phyloP scores from a whole-genome alignment of 2,113 vertebrate species.

The Dolichotis patagonum region DNA sequence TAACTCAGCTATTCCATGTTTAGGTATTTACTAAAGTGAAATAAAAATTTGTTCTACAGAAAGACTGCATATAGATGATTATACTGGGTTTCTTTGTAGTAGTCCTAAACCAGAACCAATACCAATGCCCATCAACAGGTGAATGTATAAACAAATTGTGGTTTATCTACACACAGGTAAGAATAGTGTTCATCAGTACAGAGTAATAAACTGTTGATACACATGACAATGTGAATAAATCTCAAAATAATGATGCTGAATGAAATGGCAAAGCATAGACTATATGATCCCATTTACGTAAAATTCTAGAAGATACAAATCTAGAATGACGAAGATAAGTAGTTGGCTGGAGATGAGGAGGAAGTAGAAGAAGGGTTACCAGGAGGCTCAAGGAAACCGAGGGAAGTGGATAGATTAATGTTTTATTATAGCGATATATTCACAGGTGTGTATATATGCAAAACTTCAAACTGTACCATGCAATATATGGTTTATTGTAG shows the following conservation, averaged over 20 bases:
- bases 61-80: background rate
- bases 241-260: background rate
- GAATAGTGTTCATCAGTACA: background rate
- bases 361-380: background rate
- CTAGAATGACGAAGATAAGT: background rate
- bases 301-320: background rate
- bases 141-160: background rate
- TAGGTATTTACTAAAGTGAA: background rate
- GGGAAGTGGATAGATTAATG: background rate
- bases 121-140: background rate
- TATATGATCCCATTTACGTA: background rate
- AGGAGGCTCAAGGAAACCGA: background rate
- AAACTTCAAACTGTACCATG: background rate
- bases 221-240: background rate
- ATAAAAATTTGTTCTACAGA: background rate
- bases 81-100: background rate
- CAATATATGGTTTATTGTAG: background rate
- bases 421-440: background rate
- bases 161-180: background rate
- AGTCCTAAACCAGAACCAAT: background rate
- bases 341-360: background rate
- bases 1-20: background rate
- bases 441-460: background rate
- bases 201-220: background rate
- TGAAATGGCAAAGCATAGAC: background rate